Evolutionary conservation across 2,888 invertebrate species (phyloP).

Genomic region (Melinopterus prodromus): DNA sequence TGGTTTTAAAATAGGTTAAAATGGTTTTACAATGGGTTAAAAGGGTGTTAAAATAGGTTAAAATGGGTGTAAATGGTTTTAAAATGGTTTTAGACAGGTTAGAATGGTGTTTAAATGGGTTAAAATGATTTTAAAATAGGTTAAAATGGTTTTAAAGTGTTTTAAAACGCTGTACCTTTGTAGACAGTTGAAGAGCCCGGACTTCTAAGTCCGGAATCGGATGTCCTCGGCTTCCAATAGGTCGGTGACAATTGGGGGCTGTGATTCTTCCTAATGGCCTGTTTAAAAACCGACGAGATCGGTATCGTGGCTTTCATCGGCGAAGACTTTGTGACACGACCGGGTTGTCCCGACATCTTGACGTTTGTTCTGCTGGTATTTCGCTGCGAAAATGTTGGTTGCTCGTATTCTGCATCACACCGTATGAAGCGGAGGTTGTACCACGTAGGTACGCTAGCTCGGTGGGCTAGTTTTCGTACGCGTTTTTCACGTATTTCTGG

Average conservation of each 20-base stretch:
- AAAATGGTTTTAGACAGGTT: background rate
- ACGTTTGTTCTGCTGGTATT: background rate
- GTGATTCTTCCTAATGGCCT: slow-evolving; percentile 67
- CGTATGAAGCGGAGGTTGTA: background rate
- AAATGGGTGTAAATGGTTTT: too few relatives aligned
- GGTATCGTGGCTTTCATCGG: slow-evolving; percentile 81
- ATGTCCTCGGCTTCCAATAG: slow-evolving; percentile 70
- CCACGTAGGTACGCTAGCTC: slow-evolving; percentile 19
- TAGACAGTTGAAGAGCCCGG: slow-evolving; percentile 74
- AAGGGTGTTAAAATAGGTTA: too few relatives aligned
- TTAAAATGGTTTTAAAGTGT: background rate
- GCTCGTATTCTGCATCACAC: slow-evolving; percentile 12
- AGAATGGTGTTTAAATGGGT: background rate
- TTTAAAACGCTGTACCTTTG: slow-evolving; percentile 65
- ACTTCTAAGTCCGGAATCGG: slow-evolving; percentile 77
- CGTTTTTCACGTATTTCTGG: slow-evolving; percentile 36
- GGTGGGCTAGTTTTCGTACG: slow-evolving; percentile 8
- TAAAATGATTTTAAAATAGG: too few relatives aligned
- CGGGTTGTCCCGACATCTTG: slow-evolving; percentile 62
- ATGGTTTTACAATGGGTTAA: too few relatives aligned
- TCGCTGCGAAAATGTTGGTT: slow-evolving; percentile 26
- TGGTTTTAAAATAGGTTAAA: too few relatives aligned
- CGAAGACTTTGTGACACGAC: slow-evolving; percentile 71
- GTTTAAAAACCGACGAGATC: slow-evolving; percentile 76
- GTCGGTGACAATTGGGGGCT: slow-evolving; percentile 75